Evolutionary conservation across 2,797 vertebrate species (phyloP).

Genomic region (Phataginus tetradactyla): DNA sequence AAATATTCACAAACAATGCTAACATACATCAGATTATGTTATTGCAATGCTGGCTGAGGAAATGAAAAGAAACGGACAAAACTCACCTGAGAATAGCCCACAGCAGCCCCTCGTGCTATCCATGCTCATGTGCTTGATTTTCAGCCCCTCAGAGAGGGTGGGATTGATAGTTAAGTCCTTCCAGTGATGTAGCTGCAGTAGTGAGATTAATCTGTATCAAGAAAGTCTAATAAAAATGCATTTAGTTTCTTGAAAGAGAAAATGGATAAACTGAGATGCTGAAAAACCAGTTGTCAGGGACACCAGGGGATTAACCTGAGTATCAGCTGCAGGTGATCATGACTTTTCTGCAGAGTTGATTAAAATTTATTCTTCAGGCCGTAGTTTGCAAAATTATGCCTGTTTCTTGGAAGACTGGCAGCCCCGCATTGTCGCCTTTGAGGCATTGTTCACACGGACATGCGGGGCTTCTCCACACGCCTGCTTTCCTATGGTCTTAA

Average conservation of each 20-base stretch:
- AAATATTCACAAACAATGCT: neutral
- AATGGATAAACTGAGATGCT: neutral
- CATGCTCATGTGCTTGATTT: neutral
- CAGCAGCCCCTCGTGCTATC: neutral
- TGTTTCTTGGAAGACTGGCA: neutral
- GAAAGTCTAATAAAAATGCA: neutral
- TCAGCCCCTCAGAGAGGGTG: neutral
- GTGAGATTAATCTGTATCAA: neutral
- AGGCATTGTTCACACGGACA: accelerated
- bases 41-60: neutral
- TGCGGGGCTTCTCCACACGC: accelerated
- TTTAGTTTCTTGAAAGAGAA: neutral
- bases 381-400: neutral
- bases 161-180: neutral
- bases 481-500: neutral
- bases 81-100: neutral
- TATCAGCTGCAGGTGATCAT: neutral
- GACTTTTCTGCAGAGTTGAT: neutral
- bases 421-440: too few relatives aligned
- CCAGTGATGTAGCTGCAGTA: neutral
- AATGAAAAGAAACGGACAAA: neutral
- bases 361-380: neutral
- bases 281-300: neutral
- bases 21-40: neutral
- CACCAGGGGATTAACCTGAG: neutral